Base-by-base conservation (phyloP, 2,797 vertebrate species). In the Helostoma temminkii region DNA sequence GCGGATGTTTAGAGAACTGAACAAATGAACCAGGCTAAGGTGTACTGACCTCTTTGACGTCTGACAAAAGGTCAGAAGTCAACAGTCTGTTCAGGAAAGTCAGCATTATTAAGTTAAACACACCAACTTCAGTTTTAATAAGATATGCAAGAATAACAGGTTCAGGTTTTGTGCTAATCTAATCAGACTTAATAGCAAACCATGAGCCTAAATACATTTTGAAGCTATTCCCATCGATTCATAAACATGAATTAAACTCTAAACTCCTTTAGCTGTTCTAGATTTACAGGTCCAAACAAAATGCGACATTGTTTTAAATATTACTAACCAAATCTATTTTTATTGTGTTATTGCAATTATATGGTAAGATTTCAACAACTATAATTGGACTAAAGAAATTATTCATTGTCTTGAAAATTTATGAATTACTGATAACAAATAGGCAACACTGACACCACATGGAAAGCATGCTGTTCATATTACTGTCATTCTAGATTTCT, bases 1-100 rank as follows among this genome's bases (percentile, higher is more conserved):
- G 36, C 24, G 79, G 77, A 87, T 84, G 86, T 84, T 88, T 88
- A 66, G 83, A 86, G 64, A 80, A 71, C 47, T 11, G 58, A 60
- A 26, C 26, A 84, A 86, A 73, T 74, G 84, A 77, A 83, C 71
- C 59, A 54, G 41, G 4, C 41, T 7, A 4, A 0, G 32, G 55
- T 37, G 25, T 34, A 47, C 56, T 74, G 76, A 82, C 74, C 84
- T 74, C 43, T 56, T 8, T 62, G 75, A 72, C 81, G 70, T 39
- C 63, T 10, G 37, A 26, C 56, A 56, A n/a, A 45, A 55, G 80
- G 82, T 87, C 80, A 80, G 48, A 80, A 56, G 75, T 87, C 77
- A 86, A 56, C 18, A 70, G 66, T 60, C 82, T 78, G 75, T 26
- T 70, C 69, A 70, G 76, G 63, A 84, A 80, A 69, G 50, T n/a